phyloP scores from a whole-genome alignment of 2,888 invertebrate species.

The Spilosoma lubricipeda region DNA sequence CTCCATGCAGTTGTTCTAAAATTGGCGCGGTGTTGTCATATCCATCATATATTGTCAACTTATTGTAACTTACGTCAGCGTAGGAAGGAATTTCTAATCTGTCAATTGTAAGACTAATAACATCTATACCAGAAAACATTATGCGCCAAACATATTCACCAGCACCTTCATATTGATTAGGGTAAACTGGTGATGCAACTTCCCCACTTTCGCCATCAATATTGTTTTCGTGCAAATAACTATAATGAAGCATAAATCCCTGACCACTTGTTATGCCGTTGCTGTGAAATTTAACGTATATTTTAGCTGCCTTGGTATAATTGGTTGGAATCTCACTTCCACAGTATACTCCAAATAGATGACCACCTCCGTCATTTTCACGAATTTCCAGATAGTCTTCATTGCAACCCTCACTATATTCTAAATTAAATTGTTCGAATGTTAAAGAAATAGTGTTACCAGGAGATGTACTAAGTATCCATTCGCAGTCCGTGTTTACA shows the following conservation, averaged over 20 bases:
- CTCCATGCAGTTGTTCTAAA: conserved; percentile 86
- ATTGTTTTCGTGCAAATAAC: conserved; percentile 89
- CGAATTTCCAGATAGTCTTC: conserved; percentile 95
- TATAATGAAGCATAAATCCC: conserved; percentile 93
- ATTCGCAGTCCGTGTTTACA: conserved; percentile 90
- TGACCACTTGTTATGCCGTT: conserved; percentile 84
- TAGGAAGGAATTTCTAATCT: conserved; percentile 68
- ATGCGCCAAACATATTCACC: conserved; percentile 90
- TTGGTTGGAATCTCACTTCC: conserved; percentile 88
- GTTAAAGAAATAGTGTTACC: conserved; percentile 90
- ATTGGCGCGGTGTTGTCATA: conserved; percentile 87
- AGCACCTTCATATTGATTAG: conserved; percentile 76
- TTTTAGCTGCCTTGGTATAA: conserved; percentile 83
- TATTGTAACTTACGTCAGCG: conserved; percentile 65
- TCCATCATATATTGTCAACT: conserved; percentile 90
- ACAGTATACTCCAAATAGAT: conserved; percentile 90
- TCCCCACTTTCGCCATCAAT: conserved; percentile 88
- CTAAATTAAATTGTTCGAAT: conserved; percentile 90
- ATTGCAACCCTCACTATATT: conserved; percentile 91
- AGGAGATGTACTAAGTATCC: conserved; percentile 83
- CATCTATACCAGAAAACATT: conserved; percentile 72
- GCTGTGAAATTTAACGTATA: conserved; percentile 93
- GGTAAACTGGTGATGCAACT: conserved; percentile 93
- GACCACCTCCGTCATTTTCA: conserved; percentile 87
- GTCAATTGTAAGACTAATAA: conserved; percentile 62